Evolutionary conservation across 2,113 vertebrate species (phyloP).

Genomic region (Melanocharis versteri): DNA sequence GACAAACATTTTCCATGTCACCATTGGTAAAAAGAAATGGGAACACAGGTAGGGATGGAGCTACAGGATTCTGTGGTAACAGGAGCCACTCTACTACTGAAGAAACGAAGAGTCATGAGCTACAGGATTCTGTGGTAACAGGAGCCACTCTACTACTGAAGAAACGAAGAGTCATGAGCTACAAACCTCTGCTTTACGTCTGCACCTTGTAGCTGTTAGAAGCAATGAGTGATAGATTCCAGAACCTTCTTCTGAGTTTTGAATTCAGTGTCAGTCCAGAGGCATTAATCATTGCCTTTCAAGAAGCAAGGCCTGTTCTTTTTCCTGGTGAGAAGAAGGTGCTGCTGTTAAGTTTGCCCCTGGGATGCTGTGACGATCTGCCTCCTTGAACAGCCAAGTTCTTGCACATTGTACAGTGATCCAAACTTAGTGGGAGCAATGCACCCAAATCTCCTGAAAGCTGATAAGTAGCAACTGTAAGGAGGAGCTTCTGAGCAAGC

Average conservation of each 20-base stretch:
- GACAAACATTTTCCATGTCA: neutral
- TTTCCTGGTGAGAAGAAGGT: neutral
- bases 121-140: neutral
- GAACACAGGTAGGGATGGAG: neutral
- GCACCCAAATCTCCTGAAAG: neutral
- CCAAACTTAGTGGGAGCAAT: neutral
- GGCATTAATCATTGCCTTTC: neutral
- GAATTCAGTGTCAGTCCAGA: neutral
- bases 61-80: neutral
- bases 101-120: rapidly evolving
- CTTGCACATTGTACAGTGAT: neutral
- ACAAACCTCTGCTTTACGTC: neutral
- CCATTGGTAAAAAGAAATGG: neutral
- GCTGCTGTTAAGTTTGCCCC: neutral
- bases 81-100: neutral
- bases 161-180: rapidly evolving
- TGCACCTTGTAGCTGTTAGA: neutral
- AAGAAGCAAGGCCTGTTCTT: neutral
- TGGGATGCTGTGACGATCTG: neutral
- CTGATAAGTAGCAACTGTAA: neutral
- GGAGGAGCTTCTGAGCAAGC: neutral
- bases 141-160: neutral
- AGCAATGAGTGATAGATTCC: neutral
- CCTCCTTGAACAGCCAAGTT: neutral
- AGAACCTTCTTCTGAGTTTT: neutral